phyloP scores from a whole-genome alignment of 2,888 invertebrate genomes.

The Mythimna pallens region DNA sequence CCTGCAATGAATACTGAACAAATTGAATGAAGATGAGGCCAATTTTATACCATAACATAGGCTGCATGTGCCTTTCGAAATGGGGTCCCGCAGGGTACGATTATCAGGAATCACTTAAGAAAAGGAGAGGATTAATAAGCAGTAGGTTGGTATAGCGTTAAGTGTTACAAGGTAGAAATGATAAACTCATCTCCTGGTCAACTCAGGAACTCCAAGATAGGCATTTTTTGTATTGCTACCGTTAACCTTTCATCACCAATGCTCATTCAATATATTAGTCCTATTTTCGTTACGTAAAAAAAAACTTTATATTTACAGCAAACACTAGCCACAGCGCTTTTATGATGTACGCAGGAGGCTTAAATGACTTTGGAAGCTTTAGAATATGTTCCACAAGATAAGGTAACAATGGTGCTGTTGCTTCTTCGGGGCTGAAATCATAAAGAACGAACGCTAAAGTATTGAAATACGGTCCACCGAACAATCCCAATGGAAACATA shows the following conservation, averaged over 20 bases:
- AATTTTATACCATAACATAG: background rate
- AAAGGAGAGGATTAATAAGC: background rate
- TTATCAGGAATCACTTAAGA: background rate
- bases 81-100: background rate
- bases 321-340: slow-evolving; percentile 88
- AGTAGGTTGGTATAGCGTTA: background rate
- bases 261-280: background rate
- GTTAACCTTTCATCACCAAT: background rate
- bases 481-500: too few species aligned
- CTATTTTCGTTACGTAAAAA: background rate
- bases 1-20: background rate
- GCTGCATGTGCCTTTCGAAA: too few species aligned
- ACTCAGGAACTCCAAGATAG: background rate
- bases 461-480: too few species aligned
- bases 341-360: slow-evolving; percentile 82
- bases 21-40: background rate
- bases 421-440: slow-evolving; percentile 80
- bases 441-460: background rate
- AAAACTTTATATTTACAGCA: slow-evolving; percentile 77
- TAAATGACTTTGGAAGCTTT: slow-evolving; percentile 73
- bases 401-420: slow-evolving; percentile 80
- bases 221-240: background rate
- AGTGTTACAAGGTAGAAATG: background rate
- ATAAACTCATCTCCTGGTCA: background rate
- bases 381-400: slow-evolving; percentile 82